Evolutionary conservation across 2,113 vertebrate species (phyloP).

Genomic region (Chloebia gouldiae): DNA sequence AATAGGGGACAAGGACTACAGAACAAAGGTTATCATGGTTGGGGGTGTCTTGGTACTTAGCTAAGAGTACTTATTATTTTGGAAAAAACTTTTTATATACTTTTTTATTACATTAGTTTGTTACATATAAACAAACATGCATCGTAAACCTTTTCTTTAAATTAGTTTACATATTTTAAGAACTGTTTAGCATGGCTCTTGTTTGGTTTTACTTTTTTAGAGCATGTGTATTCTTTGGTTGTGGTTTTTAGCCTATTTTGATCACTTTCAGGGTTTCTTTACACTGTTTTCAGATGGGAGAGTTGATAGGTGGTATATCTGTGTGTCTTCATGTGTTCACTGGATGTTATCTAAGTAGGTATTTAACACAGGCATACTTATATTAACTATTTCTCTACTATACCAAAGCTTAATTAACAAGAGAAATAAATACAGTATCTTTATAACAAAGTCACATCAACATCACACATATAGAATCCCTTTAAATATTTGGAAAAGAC

Average conservation of each 20-base stretch:
- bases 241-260: not conserved
- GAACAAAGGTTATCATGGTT: not conserved
- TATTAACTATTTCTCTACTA: not conserved
- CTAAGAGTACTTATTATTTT: not conserved
- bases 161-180: not conserved
- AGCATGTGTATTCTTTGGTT: not conserved
- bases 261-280: not conserved
- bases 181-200: not conserved
- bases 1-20: not conserved
- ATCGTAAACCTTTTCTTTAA: not conserved
- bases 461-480: not conserved
- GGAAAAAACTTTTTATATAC: not conserved
- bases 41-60: not conserved
- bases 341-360: not conserved
- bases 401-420: not conserved
- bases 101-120: not conserved
- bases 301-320: not conserved
- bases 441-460: not conserved
- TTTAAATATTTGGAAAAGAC: not conserved
- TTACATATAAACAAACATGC: not conserved
- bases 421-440: not conserved
- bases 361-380: too few relatives aligned
- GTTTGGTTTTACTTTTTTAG: not conserved
- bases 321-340: not conserved
- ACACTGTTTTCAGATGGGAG: not conserved